Base-by-base conservation (phyloP, 2,888 invertebrate genomes). In the Phortica okadai region DNA sequence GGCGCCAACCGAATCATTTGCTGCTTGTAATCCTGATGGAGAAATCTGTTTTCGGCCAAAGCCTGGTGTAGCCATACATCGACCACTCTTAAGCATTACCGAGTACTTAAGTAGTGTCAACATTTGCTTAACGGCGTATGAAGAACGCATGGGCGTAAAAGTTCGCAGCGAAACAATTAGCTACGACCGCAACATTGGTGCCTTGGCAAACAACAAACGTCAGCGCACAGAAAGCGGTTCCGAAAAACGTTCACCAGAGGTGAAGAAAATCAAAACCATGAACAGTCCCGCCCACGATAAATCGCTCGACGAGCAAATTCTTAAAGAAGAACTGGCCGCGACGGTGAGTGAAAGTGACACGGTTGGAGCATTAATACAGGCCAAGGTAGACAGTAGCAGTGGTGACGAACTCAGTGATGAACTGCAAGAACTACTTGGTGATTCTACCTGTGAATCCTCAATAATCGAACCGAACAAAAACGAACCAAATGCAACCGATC, bases 41-140 rank as follows among this genome's bases (percentile, higher is more conserved):
- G 82, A 88, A 16, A 82, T 92, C 44, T 91, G 91, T 82, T 88
- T 91, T 84, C 90, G 93, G 82, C 92, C 95, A 83, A 90, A 94
- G 86, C 92, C 94, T 0, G 94, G 93, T 21, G 93, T 94, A 2
- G 92, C 93, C 82, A 94, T 96, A 73, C 94, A 95, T 83, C 90
- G 96, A 42, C 96, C 96, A 0, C 93, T 94, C 62, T 93, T 96
- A 21, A 95, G 95, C 85, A 93, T 96, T 69, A 95, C 95, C 59
- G 96, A 96, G 87, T 95, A 94, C 87, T 92, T 96, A 56, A 96
- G 96, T 77, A 95, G 95, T 84, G 94, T 95, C 85, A 95, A 95
- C 85, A 95, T 97, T 25, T 95, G 96, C 89, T 93, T 97, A 82
- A 94, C 94, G 74, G 95, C 96, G 0, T 96, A 96, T 83, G 94